phyloP scores from a whole-genome alignment of 2,797 vertebrate genomes.

The Sebastes matsubarae region DNA sequence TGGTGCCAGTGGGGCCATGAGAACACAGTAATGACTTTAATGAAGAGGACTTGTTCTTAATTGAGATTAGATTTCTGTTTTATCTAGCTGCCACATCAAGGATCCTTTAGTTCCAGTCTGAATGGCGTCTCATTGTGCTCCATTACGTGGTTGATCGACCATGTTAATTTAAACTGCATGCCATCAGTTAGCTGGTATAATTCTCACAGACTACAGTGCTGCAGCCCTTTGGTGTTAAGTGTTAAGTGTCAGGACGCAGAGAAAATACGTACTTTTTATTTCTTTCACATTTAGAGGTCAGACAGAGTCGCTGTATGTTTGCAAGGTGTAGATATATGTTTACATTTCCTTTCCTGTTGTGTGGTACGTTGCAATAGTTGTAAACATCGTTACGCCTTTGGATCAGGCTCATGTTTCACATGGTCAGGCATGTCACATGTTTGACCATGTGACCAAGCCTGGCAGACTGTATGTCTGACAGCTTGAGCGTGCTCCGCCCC shows the following conservation, averaged over 20 bases:
- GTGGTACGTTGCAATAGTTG: not conserved
- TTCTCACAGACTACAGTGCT: constrained; percentile 50
- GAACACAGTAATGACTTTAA: constrained; percentile 61
- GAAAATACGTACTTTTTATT: not conserved
- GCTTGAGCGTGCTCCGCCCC: constrained; percentile 30
- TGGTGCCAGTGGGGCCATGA: constrained; percentile 27
- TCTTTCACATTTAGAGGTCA: constrained; percentile 2
- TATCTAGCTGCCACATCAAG: constrained; percentile 78
- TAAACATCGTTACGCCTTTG: not conserved
- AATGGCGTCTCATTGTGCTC: constrained; percentile 73
- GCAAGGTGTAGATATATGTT: not conserved
- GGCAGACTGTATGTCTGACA: constrained; percentile 43
- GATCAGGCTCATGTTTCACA: not conserved
- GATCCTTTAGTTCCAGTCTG: constrained; percentile 78
- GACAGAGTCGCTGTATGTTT: not conserved
- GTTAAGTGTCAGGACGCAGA: constrained; percentile 13
- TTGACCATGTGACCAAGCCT: constrained; percentile 23
- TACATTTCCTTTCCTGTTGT: not conserved
- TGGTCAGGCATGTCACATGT: constrained; percentile 18
- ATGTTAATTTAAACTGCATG: constrained; percentile 79
- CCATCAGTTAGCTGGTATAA: constrained; percentile 73
- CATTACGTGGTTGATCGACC: constrained; percentile 79
- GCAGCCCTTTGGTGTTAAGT: constrained; percentile 34
- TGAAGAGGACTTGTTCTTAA: constrained; percentile 74
- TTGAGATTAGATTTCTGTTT: constrained; percentile 82